Conservation (phyloP, 1,140 invertebrate species). For the Ceratina japonica region DNA sequence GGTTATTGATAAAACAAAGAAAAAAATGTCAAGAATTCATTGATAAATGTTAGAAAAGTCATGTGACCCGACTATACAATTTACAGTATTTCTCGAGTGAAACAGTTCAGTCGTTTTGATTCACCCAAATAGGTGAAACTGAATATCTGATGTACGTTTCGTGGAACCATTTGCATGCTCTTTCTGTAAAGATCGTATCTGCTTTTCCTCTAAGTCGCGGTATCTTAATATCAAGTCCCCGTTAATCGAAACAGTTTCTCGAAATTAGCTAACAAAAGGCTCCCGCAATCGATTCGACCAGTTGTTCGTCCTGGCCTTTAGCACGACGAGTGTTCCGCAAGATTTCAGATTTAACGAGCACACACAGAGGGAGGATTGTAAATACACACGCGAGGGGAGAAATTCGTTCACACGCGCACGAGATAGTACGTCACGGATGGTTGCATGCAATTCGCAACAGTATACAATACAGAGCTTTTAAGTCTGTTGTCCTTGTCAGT, state of each 20-base stretch:
- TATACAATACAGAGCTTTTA: conserved; percentile 31
- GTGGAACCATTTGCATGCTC: background rate
- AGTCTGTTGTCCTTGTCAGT: conserved; percentile 22
- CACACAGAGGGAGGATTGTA: background rate
- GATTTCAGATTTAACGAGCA: conserved; percentile 32
- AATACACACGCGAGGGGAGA: background rate
- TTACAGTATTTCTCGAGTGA: too few species aligned
- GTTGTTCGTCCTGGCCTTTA: conserved; percentile 21
- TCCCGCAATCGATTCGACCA: conserved; percentile 30
- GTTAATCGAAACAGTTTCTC: conserved; percentile 36
- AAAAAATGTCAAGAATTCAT: too few species aligned
- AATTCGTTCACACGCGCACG: background rate
- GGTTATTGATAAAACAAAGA: too few species aligned
- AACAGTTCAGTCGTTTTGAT: too few species aligned
- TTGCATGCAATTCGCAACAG: conserved; percentile 56
- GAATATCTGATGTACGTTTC: background rate
- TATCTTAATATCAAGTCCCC: conserved; percentile 2
- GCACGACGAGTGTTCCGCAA: conserved; percentile 23
- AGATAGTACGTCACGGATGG: conserved; percentile 41
- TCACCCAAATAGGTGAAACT: too few species aligned
- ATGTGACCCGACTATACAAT: too few species aligned
- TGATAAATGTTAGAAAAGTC: too few species aligned
- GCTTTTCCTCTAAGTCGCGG: background rate
- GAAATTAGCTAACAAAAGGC: conserved; percentile 20
- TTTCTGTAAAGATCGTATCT: background rate